Conservation (phyloP, 1,140 invertebrate species). For the Batillaria attramentaria region DNA sequence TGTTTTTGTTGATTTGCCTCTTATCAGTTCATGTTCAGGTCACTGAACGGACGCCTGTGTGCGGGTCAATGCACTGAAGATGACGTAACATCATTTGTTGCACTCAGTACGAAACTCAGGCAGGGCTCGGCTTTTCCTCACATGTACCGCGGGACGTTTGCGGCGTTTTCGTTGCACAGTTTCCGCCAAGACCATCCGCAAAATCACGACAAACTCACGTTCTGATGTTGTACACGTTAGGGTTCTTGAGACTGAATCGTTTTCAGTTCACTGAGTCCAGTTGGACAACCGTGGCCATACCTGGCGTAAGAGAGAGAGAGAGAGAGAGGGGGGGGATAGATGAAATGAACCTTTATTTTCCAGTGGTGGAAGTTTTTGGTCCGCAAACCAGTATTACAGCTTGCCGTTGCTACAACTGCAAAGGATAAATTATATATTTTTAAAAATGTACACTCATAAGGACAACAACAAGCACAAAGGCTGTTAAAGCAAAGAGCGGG, state of each 20-base stretch:
- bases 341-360: no score
- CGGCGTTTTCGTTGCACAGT: not conserved
- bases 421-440: not conserved
- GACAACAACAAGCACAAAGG: not conserved
- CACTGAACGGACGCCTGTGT: no score
- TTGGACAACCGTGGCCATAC: not conserved
- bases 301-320: constrained; percentile 16
- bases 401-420: not conserved
- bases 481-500: not conserved
- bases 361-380: no score
- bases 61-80: no score
- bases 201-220: not conserved
- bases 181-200: not conserved
- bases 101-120: no score
- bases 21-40: no score
- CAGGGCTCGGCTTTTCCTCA: not conserved
- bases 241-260: not conserved
- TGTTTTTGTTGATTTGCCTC: no score
- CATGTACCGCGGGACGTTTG: not conserved
- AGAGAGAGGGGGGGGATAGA: constrained; percentile 2
- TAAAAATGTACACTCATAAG: not conserved
- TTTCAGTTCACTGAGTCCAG: not conserved
- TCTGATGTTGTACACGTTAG: not conserved
- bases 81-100: no score
- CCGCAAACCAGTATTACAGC: no score